Evolutionary conservation across 2,797 vertebrate species (phyloP), one percentile per base, ranked within the genome.

Genomic region (Moxostoma hubbsi): DNA sequence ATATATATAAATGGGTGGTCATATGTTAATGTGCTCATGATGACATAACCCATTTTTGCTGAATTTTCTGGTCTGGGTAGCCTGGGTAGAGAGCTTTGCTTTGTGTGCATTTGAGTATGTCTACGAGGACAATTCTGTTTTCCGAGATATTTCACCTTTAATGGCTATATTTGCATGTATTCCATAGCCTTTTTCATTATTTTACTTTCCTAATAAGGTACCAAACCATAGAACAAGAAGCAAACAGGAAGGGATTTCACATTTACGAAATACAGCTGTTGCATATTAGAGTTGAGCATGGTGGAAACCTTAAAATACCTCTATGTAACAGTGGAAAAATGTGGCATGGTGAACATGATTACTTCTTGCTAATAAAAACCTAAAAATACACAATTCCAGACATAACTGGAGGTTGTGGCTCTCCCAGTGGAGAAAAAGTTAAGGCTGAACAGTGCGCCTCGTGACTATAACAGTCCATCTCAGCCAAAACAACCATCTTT

Each of bases 281-380:
- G 84, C 76, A 47, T 82, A 85, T 91, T 90, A 91, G 71, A 73
- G 46, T 24, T 24, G 51, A 72, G 94, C 87, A 88, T 92, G 92
- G 90, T 90, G 86, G 89, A 94, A 92, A 89, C 84, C 91, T 93
- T 95, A 95, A 96, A 96, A 95, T 96, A 96, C 81, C 59, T 1
- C 18, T 0, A 59, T 65, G 57, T 13, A 62, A 79, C 79, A 80
- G 15, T 81, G 59, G 69, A 49, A 64, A 81, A 82, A 84, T 85
- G 85, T 86, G 81, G 15, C 57, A 15, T 64, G 80, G 70, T 67
- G 47, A 81, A 75, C 64, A 65, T 85, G 87, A 87, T 89, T 87
- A 86, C 85, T 36, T 36, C 0, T 88, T 89, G 83, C 49, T 89
- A 92, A 82, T 90, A 92, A 93, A 88, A 94, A 90, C 87, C 85